Conservation (phyloP, 2,797 vertebrate species). For the Anguilla anguilla region DNA sequence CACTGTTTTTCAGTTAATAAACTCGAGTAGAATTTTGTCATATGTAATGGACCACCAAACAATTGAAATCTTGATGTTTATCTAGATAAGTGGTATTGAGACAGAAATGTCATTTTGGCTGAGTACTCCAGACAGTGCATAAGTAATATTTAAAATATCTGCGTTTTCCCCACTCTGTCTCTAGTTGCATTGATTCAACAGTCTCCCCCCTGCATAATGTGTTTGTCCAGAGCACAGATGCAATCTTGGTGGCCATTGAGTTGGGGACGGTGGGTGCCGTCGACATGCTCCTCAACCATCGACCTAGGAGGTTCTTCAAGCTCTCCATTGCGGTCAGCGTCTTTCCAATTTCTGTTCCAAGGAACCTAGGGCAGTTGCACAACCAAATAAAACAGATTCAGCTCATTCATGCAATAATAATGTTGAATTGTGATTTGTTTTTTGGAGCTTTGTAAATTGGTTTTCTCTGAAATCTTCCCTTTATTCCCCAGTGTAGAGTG, state of each 20-base stretch:
- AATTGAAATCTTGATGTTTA: not conserved
- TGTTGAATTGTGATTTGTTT: not conserved
- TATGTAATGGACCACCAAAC: not conserved
- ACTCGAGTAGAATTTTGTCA: not conserved
- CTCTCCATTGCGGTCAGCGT: constrained; percentile 91
- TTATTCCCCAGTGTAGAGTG: not conserved
- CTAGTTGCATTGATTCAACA: not conserved
- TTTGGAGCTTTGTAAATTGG: not conserved
- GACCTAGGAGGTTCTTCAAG: constrained; percentile 88
- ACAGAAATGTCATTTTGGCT: not conserved
- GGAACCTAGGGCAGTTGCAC: not conserved
- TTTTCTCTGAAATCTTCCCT: not conserved
- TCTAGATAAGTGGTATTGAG: not conserved
- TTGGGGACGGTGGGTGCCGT: constrained; percentile 97
- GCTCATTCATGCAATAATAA: not conserved
- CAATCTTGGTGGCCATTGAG: constrained; percentile 94
- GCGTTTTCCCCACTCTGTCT: not conserved
- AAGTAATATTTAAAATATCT: not conserved
- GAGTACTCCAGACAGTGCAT: not conserved
- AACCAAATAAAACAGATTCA: not conserved
- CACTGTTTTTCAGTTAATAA: not conserved
- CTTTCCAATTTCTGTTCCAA: not conserved
- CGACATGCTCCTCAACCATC: constrained; percentile 95
- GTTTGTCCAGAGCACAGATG: constrained; percentile 84
- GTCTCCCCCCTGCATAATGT: not conserved